These are phyloP conservation scores for Phyllotreta striolata DNA, from an alignment of 2,888 invertebrate genomes.

Conservation along the genomic window DNA sequence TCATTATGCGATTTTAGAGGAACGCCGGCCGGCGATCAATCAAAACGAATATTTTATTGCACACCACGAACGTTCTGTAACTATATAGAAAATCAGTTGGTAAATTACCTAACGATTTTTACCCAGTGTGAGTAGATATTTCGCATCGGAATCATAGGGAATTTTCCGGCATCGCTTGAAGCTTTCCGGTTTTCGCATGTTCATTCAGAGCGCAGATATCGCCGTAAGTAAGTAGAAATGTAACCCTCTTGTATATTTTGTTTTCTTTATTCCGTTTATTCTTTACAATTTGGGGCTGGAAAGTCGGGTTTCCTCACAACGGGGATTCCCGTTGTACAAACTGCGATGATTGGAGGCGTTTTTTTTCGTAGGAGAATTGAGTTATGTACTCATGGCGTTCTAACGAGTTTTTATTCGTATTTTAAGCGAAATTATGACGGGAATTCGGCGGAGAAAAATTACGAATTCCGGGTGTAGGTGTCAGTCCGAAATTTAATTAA, in stretches of 20 bases:
- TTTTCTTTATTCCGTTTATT: slow-evolving; percentile 24
- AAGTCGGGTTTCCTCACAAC: slow-evolving; percentile 15
- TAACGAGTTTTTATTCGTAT: too few species aligned
- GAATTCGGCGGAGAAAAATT: not conserved
- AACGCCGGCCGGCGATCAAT: too few species aligned
- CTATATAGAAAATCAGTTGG: too few species aligned
- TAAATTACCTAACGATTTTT: too few species aligned
- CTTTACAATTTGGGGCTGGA: slow-evolving; percentile 23
- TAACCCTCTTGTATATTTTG: slow-evolving; percentile 21
- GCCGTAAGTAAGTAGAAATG: slow-evolving; percentile 19
- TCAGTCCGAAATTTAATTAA: slow-evolving; percentile 17
- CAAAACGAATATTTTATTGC: too few species aligned
- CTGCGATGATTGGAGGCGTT: not conserved
- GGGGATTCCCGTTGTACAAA: not conserved
- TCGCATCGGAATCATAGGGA: too few species aligned
- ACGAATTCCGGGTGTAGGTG: slow-evolving; percentile 10
- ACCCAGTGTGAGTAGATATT: too few species aligned
- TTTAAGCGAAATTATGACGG: too few species aligned
- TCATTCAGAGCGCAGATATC: slow-evolving; percentile 7
- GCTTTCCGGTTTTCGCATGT: not conserved
- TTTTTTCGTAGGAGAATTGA: not conserved
- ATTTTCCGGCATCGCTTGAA: not conserved
- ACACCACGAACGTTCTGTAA: too few species aligned
- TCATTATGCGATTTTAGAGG: not conserved
- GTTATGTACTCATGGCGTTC: too few species aligned